phyloP scores from a whole-genome alignment of 2,113 vertebrate genomes.

The Atractosteus spatula region DNA sequence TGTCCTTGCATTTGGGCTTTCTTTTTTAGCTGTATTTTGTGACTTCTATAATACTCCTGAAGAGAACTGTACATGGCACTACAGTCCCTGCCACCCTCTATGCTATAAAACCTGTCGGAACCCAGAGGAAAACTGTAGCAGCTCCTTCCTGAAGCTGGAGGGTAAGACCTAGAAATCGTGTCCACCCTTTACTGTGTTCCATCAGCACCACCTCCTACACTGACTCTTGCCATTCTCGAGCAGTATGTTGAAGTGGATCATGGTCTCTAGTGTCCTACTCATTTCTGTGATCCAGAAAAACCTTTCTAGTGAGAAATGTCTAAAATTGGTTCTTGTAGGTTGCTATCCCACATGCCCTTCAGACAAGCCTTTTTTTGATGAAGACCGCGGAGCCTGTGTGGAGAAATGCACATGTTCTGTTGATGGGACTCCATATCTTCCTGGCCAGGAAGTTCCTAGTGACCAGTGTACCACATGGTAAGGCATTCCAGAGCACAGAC shows the following conservation, averaged over 20 bases:
- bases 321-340: conserved; percentile 54
- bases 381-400: conserved; percentile 71
- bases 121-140: conserved; percentile 60
- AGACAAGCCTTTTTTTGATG: conserved; percentile 77
- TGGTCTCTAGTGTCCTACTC: too few relatives aligned
- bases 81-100: conserved; percentile 77
- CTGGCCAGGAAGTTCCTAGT: too few relatives aligned
- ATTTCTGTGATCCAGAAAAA: too few relatives aligned
- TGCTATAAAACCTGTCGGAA: conserved; percentile 75
- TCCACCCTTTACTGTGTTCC: too few relatives aligned
- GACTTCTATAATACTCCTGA: conserved; percentile 80
- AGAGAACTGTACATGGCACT: conserved; percentile 82
- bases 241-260: too few relatives aligned
- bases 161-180: conserved; percentile 56
- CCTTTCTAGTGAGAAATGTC: background rate
- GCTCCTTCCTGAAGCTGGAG: conserved; percentile 77
- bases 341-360: conserved; percentile 85
- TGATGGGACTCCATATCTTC: too few relatives aligned
- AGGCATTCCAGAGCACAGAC: too few relatives aligned
- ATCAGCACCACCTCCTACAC: too few relatives aligned
- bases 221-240: too few relatives aligned
- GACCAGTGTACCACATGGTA: too few relatives aligned
- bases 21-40: conserved; percentile 79
- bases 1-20: conserved; percentile 17
- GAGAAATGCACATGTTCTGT: conserved; percentile 46